Percentiles rank a stretch among this genome's conserved stretches.
phyloP scores from a whole-genome alignment of 2,888 invertebrate species.

The Selenia dentaria region DNA sequence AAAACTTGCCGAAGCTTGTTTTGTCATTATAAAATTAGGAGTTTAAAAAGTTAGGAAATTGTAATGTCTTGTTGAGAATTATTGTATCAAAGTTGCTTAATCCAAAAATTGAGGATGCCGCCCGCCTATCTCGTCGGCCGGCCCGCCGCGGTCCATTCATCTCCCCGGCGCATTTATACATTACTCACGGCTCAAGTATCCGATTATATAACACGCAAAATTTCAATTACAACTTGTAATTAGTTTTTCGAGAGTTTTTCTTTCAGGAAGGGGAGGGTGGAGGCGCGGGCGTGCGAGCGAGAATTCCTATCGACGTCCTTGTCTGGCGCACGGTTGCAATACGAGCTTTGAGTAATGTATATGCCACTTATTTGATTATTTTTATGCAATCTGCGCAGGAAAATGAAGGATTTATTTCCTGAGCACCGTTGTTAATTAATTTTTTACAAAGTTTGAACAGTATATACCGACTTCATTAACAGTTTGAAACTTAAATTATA shows the following conservation, averaged over 20 bases:
- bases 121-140: constrained; percentile 61
- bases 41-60: constrained; percentile 45
- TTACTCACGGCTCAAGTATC: constrained; percentile 85
- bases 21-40: constrained; percentile 39
- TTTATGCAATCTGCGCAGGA: constrained; percentile 80
- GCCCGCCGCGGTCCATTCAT: constrained; percentile 66
- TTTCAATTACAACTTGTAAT: constrained; percentile 86
- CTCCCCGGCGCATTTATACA: constrained; percentile 82
- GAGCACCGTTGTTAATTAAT: constrained; percentile 75
- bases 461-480: constrained; percentile 31
- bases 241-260: constrained; percentile 86
- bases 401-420: constrained; percentile 78
- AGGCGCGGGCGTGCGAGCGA: constrained; percentile 57
- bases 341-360: constrained; percentile 75
- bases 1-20: constrained; percentile 31
- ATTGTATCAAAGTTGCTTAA: constrained; percentile 68
- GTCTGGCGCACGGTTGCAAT: constrained; percentile 58
- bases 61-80: constrained; percentile 55
- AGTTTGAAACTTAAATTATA: constrained; percentile 12
- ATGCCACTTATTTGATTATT: constrained; percentile 83
- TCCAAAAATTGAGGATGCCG: constrained; percentile 65
- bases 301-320: constrained; percentile 47
- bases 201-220: constrained; percentile 86
- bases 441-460: constrained; percentile 53
- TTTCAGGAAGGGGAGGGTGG: constrained; percentile 78